Evolutionary conservation across 2,797 vertebrate genomes (phyloP), one percentile per base, ranked within the genome.

Genomic region (Poeciliopsis turneri): DNA sequence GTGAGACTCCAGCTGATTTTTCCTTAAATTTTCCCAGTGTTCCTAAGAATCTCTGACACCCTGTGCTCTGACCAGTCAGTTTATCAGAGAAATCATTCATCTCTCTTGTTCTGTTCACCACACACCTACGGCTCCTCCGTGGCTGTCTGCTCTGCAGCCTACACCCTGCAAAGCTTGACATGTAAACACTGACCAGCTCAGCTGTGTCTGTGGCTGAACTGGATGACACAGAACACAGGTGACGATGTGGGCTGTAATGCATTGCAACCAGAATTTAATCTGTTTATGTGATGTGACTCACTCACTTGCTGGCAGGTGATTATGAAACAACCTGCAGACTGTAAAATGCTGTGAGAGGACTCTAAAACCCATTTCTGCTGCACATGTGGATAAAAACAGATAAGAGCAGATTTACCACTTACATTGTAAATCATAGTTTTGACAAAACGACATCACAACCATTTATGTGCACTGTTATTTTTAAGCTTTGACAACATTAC

Each of bases 151-250:
- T 39, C 51, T 74, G 51, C 36, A 43, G 36, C 20, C 64, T 36
- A 66, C 64, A 39, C 30, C 72, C 72, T 74, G 51, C 33, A 41
- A 51, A 74, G 36, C 64, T 39, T 66, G 64, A 66, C 9, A 66
- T 39, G 88, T 88, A 88, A 90, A 91, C 90, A 91, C 46, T 12
- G 81, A 80, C 69, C 81, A 74, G 70, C 51, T 39, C 2, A 66
- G 39, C 45, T 51, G 43, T 51, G 43, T 41, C 3, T 74, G 77
- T 36, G 20, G 16, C 61, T 33, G 57, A 64, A 66, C 61, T 68
- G 46, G 28, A 53, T 47, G 74, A 72, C 18, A 39, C 61, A 23
- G 64, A 68, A 59, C 75, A 10, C 45, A 10, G 13, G 1, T n/a
- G 53, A 33, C 1, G 0, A 2, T 5, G 64, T 66, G 36, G 33